Evolutionary conservation across 1,140 invertebrate genomes (phyloP), one percentile per base, ranked within the genome.

Genomic region (Metopolophium dirhodum): DNA sequence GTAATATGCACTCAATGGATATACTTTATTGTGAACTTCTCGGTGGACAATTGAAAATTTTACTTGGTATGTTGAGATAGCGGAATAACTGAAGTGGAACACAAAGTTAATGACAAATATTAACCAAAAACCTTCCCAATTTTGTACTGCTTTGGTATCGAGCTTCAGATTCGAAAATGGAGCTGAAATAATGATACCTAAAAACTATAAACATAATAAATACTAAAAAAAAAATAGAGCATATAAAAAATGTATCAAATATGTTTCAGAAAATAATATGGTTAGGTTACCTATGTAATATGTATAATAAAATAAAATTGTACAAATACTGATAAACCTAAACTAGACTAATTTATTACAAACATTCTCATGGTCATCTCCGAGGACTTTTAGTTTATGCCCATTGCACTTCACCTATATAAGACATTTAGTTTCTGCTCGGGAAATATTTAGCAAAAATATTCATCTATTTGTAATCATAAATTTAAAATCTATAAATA

Each of bases 41-140:
- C 97, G 94, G 9, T 97, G 95, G 49, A 97, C 95, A 77, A 97
- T 95, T 0, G 96, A 96, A 90, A 97, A 95, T 95, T 97, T 97
- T 88, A 95, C 95, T 0, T 97, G 97, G 95, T 97, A 97, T 7
- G 96, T 96, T 94, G 97, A 96, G 94, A 97, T 96, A 11, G 97
- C 96, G 7, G 96, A 95, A 94, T 97, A 97, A 94, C 96, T 96
- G 94, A 96, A 97, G 9, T 96, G 96, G 94, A 97, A 97, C 91
- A 97, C 96, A 1, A 96, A 96, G 95, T 97, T 97, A 6, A 96
- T 96, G 30, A 97, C 96, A 85, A 97, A 96, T 30, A 97, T 95
- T 95, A 97, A 97, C 93, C 97, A 94, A 0, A 97, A 95, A 68
- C 97, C 97, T 95, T 97, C 96, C 35, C 97, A 96, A 95, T 97